Percentiles rank a stretch among this genome's conserved stretches.
These are phyloP conservation scores for Limnephilus marmoratus DNA, from an alignment of 2,888 invertebrate genomes.

Conservation along the genomic window DNA sequence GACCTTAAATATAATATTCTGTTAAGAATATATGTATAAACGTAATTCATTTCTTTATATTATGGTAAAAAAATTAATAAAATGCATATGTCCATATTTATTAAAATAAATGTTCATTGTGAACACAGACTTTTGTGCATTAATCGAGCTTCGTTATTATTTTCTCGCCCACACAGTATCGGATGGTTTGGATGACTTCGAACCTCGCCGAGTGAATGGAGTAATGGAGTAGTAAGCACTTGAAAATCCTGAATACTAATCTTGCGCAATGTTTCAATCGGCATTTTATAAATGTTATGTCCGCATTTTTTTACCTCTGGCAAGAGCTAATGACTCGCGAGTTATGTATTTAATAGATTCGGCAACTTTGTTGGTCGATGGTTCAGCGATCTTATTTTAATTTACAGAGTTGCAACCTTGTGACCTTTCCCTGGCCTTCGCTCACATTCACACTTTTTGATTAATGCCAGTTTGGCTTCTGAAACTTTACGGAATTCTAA, in stretches of 20 bases:
- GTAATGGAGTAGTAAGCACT: neutral
- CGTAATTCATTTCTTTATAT: no score
- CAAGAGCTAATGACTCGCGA: neutral
- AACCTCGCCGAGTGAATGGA: neutral
- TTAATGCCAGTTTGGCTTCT: neutral
- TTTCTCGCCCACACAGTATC: neutral
- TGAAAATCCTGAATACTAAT: neutral
- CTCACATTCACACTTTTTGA: neutral
- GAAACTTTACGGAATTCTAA: neutral
- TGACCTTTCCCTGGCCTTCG: conserved; percentile 15
- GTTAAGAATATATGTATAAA: no score
- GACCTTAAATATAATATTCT: no score
- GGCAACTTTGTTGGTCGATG: no score
- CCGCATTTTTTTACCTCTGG: neutral
- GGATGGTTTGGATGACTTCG: neutral
- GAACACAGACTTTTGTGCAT: neutral
- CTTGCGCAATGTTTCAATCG: neutral
- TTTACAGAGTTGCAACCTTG: neutral
- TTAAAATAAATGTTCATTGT: neutral
- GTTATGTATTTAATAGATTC: neutral
- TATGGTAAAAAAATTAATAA: no score
- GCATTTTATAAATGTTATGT: neutral
- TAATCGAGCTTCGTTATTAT: neutral
- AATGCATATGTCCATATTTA: no score
- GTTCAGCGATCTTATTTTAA: neutral